Evolutionary conservation across 53 echinoderm and acorn worm species (phyloP), one percentile per base, ranked within the genome.

Genomic region (Holothuria leucospilota): DNA sequence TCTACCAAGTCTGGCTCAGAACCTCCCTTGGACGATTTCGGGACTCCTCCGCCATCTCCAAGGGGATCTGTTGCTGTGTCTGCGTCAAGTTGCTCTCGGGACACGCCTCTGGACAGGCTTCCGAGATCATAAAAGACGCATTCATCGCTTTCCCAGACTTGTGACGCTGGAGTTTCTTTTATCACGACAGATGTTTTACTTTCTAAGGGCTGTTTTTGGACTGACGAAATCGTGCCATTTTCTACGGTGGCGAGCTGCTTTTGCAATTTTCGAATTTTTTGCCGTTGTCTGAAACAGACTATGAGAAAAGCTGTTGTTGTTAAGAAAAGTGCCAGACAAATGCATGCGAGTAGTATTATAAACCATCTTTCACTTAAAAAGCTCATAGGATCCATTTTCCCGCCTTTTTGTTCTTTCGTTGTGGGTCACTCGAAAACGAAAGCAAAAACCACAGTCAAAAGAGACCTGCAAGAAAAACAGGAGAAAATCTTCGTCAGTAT

Each of bases 81-180:
- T 59, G 10, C 15, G 38, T 78, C 78, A 20, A 78, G 29, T 18
- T 53, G 29, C 56, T 78, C 78, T 58, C 28, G 14, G n/a, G 78
- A 78, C 2, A 53, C 59, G 2, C 56, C 78, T 51, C 78, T 53
- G 26, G 78, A 78, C 25, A 78, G n/a, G 59, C 78, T 78, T 59
- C 78, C 78, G 29, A 78, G 59, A 78, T 78, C 78, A 20, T 78
- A 78, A 28, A 78, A 78, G 78, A 78, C 59, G 21, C 78, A 78
- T 28, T 78, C 78, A 18, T 78, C 78, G 51, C 78, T 78, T 28
- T 78, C 78, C 78, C 78, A 78, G 78, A 78, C 78, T 21, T 78
- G 78, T 16, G 78, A 78, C 16, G 78, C 78, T 23, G 59, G 60
- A 16, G 61, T 29, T 59, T 61, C 80, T 60, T 80, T 80, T 27